Percentiles rank a stretch among this genome's conserved stretches.
phyloP scores from a whole-genome alignment of 2,888 invertebrate species.

The Galeruca laticollis region DNA sequence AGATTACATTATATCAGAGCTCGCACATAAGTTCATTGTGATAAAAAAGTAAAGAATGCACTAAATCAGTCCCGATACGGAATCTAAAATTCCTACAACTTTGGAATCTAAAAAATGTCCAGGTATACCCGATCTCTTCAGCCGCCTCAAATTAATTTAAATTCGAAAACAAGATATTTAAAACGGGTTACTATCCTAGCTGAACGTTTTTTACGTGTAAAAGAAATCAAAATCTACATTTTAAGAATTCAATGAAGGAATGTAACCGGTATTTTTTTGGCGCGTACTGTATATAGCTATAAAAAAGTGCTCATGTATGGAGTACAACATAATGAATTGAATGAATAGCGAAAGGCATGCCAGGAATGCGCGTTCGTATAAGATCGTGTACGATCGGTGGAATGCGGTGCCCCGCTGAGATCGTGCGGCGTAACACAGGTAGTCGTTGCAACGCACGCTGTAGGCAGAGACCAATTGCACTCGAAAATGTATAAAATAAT shows the following conservation, averaged over 20 bases:
- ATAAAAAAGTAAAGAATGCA: too few species aligned
- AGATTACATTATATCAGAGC: neutral
- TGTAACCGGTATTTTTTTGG: conserved; percentile 14
- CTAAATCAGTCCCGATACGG: neutral
- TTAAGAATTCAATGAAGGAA: neutral
- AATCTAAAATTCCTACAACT: too few species aligned
- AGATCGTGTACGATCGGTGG: conserved; percentile 67
- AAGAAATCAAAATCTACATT: neutral
- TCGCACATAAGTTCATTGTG: too few species aligned
- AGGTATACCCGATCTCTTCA: too few species aligned
- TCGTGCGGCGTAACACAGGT: conserved; percentile 66
- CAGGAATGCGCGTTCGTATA: conserved; percentile 52
- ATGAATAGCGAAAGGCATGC: conserved; percentile 42
- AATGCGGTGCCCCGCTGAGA: conserved; percentile 68
- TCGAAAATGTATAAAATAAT: conserved; percentile 8
- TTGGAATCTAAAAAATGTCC: too few species aligned
- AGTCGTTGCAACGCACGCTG: conserved; percentile 56
- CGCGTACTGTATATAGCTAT: conserved; percentile 24
- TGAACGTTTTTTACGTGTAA: too few species aligned
- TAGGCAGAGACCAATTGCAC: conserved; percentile 22
- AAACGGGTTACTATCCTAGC: too few species aligned
- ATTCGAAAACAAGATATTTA: too few species aligned
- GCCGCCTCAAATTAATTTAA: too few species aligned
- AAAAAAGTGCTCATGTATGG: conserved; percentile 29
- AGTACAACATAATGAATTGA: conserved; percentile 38